phyloP scores from a whole-genome alignment of 2,113 vertebrate genomes.

The Corythornis madagascariensis region DNA sequence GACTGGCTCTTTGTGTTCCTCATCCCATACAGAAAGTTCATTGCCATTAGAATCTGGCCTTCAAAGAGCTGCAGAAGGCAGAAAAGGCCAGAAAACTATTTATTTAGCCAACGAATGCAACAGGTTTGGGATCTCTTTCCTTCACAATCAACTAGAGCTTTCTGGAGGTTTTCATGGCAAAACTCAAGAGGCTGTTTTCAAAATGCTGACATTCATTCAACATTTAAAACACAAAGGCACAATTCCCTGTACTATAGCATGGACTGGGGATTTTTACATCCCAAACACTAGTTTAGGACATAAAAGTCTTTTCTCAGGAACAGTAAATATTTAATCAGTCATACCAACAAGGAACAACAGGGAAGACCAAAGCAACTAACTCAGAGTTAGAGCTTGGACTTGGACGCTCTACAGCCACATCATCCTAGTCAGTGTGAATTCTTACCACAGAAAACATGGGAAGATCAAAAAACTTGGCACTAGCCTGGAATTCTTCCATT shows the following conservation, averaged over 20 bases:
- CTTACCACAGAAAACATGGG: not conserved
- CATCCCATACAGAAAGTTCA: not conserved
- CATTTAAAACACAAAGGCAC: not conserved
- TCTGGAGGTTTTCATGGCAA: not conserved
- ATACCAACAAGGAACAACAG: not conserved
- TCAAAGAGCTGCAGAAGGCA: not conserved
- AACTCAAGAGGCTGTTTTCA: not conserved
- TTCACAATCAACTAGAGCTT: not conserved
- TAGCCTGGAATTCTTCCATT: not conserved
- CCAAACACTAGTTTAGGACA: not conserved
- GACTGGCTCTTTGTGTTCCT: not conserved
- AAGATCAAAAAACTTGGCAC: conserved; percentile 4
- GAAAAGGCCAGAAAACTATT: not conserved
- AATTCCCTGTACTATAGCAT: not conserved
- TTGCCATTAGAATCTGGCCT: not conserved
- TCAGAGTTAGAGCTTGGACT: not conserved
- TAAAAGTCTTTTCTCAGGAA: not conserved
- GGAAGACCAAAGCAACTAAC: not conserved
- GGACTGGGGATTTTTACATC: not conserved
- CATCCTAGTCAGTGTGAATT: not conserved
- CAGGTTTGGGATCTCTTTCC: not conserved
- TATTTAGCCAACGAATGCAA: not conserved
- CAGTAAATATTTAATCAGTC: not conserved
- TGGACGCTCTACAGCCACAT: not conserved
- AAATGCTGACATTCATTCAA: not conserved